Conservation (phyloP, 2,888 invertebrate genomes). For the Sarcophaga caerulescens region DNA sequence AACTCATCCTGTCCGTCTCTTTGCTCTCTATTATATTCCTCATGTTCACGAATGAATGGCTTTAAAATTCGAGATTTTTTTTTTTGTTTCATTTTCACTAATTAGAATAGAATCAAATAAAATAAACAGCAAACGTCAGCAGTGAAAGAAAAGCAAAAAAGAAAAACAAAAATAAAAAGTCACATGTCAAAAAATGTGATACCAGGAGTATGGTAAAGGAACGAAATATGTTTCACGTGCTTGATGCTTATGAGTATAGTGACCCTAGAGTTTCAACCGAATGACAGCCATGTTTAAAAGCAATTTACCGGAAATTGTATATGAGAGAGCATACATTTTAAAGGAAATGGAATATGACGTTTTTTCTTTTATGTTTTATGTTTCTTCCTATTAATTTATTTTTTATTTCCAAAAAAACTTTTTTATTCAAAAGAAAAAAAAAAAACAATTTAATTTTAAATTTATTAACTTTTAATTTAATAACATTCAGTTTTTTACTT, state of each 20-base stretch:
- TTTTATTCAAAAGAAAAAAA: no score
- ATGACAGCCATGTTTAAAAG: neutral
- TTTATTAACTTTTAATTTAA: no score
- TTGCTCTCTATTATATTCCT: neutral
- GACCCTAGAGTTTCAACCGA: neutral
- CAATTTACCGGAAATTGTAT: neutral
- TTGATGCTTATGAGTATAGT: neutral
- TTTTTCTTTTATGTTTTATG: neutral
- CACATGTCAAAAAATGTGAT: neutral
- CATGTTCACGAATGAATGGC: conserved; percentile 37
- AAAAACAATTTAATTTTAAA: no score
- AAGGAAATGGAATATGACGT: conserved; percentile 33
- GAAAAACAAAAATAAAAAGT: neutral
- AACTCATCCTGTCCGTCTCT: conserved; percentile 18
- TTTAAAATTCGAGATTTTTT: conserved; percentile 45
- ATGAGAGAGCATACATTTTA: neutral
- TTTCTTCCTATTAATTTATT: conserved; percentile 27
- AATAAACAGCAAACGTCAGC: conserved; percentile 6
- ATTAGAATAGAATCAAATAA: conserved; percentile 50
- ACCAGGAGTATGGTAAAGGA: neutral
- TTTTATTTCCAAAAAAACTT: neutral
- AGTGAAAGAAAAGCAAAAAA: neutral
- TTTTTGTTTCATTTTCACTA: conserved; percentile 46
- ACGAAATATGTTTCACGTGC: neutral
- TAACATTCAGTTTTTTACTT: no score